Base-by-base conservation (phyloP, 2,888 invertebrate species). In the Hirtodrosophila alboralis region DNA sequence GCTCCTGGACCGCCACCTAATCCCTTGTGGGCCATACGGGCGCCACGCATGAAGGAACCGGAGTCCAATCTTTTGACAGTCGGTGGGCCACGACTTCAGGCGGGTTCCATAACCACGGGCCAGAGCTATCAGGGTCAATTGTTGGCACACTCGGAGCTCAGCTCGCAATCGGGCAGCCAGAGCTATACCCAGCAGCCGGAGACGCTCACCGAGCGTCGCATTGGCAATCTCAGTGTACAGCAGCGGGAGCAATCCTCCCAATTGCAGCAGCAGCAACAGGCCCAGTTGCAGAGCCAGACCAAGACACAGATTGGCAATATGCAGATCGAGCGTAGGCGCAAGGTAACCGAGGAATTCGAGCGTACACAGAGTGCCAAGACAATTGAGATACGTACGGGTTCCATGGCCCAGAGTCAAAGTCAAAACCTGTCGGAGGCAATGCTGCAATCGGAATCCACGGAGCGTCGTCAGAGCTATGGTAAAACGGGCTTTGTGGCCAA, bases 1-100 rank as follows among this genome's bases (percentile, higher is more conserved):
- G 95, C 94, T 1, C 93, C 92, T 37, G 95, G 94, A 7, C 94
- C 95, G 34, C 94, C 95, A 62, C 92, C 93, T 36, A 94, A 94
- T 89, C 93, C 94, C 2, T 79, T 94, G 26, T 93, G 92, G 80
- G 86, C 88, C 13, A 93, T 93, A 52, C 93, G 94, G 23, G 93
- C 94, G 1, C 93, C 94, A 1, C 92, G 93, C 45, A 91, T 93
- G 38, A 93, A 92, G 87, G 93, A 93, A 26, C 78, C 80, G 1
- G 88, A 89, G 12, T 62, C 80, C 1, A 64, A 75, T 0, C 60
- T 83, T 4, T 52, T 86, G 3, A 62, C 78, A 0, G 72, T 58
- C 3, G 28, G 45, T 0, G 84, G 51, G 0, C 80, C 88, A 0
- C 85, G 83, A 0, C 67, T 88, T 4, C 90, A 90, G 57, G 75